Conservation (phyloP, 2,797 vertebrate genomes). For the Tinamus major region DNA sequence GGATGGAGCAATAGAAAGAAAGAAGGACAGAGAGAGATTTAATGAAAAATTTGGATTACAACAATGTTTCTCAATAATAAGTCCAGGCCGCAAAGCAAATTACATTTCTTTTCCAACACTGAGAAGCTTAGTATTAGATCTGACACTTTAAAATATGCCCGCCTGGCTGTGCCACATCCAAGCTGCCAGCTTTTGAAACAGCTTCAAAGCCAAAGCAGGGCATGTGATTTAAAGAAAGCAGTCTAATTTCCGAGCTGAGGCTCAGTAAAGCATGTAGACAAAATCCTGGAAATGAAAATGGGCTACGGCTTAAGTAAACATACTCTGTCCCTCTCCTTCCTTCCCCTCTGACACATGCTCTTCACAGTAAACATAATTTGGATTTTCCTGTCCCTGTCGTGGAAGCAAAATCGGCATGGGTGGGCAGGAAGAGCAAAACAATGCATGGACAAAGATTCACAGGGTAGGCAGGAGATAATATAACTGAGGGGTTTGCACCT, state of each 20-base stretch:
- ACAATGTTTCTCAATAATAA: not conserved
- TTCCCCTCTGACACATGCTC: accelerated
- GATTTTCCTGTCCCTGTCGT: not conserved
- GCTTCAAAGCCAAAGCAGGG: slow-evolving; percentile 18
- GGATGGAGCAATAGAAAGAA: not conserved
- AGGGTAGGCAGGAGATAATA: not conserved
- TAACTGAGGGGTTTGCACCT: not conserved
- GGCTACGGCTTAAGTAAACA: not conserved
- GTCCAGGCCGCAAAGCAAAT: slow-evolving; percentile 3
- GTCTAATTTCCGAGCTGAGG: not conserved
- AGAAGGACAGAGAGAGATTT: not conserved
- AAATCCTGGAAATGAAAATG: slow-evolving; percentile 24
- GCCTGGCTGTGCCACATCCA: not conserved
- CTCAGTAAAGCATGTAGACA: slow-evolving; percentile 20
- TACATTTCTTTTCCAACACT: slow-evolving; percentile 6
- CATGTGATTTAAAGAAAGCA: not conserved
- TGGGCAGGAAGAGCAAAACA: not conserved
- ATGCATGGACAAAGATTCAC: not conserved
- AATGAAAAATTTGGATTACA: slow-evolving; percentile 17
- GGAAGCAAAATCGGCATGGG: not conserved
- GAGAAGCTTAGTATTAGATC: slow-evolving; percentile 1
- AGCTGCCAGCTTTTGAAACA: slow-evolving; percentile 16
- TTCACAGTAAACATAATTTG: not conserved
- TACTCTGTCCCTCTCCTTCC: accelerated
- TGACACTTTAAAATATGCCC: not conserved